These are phyloP conservation scores for Pyxicephalus adspersus DNA, from an alignment of 2,113 vertebrate species.

Conservation along the genomic window DNA sequence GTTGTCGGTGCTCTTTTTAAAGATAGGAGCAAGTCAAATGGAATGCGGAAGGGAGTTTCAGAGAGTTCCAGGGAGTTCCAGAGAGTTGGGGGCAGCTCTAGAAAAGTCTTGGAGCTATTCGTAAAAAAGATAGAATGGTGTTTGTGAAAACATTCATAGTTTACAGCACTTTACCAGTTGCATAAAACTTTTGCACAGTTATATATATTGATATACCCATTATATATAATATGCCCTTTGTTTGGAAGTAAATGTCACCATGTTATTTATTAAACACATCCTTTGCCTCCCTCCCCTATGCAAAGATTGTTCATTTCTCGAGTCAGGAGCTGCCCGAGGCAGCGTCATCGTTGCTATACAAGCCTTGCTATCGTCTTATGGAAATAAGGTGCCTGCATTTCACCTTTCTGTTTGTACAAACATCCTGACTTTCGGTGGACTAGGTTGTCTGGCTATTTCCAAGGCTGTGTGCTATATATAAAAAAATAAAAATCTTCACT, in stretches of 20 bases:
- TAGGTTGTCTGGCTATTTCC: background rate
- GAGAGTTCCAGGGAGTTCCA: too few relatives aligned
- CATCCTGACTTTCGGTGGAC: background rate
- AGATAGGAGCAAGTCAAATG: too few relatives aligned
- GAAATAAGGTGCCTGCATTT: slow-evolving; percentile 57
- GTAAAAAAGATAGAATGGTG: too few relatives aligned
- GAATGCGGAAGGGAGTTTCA: too few relatives aligned
- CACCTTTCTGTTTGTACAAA: slow-evolving; percentile 62
- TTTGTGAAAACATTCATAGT: too few relatives aligned
- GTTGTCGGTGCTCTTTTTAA: too few relatives aligned
- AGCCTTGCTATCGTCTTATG: slow-evolving; percentile 31
- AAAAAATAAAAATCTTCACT: slow-evolving; percentile 3
- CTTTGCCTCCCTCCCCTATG: slow-evolving; percentile 46
- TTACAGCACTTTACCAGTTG: too few relatives aligned
- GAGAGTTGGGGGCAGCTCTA: too few relatives aligned
- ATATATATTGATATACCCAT: too few relatives aligned
- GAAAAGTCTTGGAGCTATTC: too few relatives aligned
- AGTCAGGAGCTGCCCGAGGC: slow-evolving; percentile 29
- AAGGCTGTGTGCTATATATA: background rate
- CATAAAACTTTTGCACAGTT: too few relatives aligned
- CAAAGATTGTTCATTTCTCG: slow-evolving; percentile 58
- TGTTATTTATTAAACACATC: background rate
- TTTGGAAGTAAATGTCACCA: background rate
- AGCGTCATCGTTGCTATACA: slow-evolving; percentile 54
- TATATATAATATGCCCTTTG: background rate